Percentiles rank a stretch among this genome's conserved stretches.
Conservation (phyloP, 2,888 invertebrate species). For the Macropis europaea region DNA sequence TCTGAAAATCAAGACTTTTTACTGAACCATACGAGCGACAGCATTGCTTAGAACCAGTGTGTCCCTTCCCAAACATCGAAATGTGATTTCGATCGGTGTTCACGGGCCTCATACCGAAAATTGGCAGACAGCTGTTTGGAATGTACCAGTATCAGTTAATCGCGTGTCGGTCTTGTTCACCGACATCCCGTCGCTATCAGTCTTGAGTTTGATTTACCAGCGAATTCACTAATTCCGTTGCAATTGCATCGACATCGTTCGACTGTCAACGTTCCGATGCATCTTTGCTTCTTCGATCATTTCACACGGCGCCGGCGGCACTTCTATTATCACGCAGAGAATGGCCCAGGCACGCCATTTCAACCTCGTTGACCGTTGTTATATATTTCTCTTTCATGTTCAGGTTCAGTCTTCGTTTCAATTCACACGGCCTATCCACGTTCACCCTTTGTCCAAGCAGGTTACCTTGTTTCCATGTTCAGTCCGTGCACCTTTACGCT, state of each 20-base stretch:
- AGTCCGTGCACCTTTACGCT: slow-evolving; percentile 42
- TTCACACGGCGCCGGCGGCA: neutral
- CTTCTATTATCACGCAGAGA: too few relatives aligned
- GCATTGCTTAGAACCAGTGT: too few relatives aligned
- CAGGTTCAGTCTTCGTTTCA: slow-evolving; percentile 57
- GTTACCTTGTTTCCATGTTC: neutral
- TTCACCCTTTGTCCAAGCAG: neutral
- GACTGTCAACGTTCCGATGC: neutral
- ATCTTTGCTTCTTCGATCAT: neutral
- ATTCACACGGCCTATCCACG: slow-evolving; percentile 27
- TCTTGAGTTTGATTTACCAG: slow-evolving; percentile 41
- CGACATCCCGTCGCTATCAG: slow-evolving; percentile 26
- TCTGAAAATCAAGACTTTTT: too few relatives aligned
- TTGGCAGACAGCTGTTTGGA: slow-evolving; percentile 30
- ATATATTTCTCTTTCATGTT: neutral
- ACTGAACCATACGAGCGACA: too few relatives aligned
- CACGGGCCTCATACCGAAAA: neutral
- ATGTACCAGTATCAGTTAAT: slow-evolving; percentile 40
- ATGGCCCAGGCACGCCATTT: too few relatives aligned
- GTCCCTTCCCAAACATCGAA: neutral
- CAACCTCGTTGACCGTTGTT: neutral
- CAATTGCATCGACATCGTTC: neutral
- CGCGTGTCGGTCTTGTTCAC: slow-evolving; percentile 12
- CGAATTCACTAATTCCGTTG: slow-evolving; percentile 17
- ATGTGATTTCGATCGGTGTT: neutral